These are phyloP conservation scores for Oxycera nigricornis DNA, from an alignment of 2,888 invertebrate species.

Conservation along the genomic window DNA sequence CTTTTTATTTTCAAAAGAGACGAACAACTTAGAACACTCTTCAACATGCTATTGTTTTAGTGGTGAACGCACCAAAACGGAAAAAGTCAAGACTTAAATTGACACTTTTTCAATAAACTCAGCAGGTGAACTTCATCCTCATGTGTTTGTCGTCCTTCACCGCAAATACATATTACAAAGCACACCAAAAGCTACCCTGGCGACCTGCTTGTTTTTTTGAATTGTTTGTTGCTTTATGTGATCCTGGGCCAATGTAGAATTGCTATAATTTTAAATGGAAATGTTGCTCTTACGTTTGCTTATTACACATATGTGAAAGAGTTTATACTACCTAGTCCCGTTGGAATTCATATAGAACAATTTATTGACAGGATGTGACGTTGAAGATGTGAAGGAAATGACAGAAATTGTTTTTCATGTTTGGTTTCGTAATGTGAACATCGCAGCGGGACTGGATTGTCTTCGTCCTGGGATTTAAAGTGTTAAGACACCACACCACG, in stretches of 20 bases:
- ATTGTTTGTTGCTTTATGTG: not conserved
- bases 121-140: not conserved
- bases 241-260: not conserved
- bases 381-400: no score
- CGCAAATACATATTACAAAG: not conserved
- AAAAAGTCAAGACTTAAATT: slow-evolving; percentile 32
- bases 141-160: not conserved
- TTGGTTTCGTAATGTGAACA: no score
- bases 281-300: not conserved
- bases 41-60: not conserved
- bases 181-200: not conserved
- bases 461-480: no score
- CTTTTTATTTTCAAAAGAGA: not conserved
- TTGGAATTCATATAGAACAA: not conserved
- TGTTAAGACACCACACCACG: no score
- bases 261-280: not conserved
- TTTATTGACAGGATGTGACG: not conserved
- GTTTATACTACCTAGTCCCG: not conserved
- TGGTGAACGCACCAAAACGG: slow-evolving; percentile 10
- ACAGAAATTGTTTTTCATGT: no score
- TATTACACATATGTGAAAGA: not conserved
- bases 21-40: not conserved
- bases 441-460: no score
- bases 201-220: not conserved
- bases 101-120: slow-evolving; percentile 11